Base-by-base conservation (phyloP, 1,140 invertebrate species). In the Procambarus clarkii region DNA sequence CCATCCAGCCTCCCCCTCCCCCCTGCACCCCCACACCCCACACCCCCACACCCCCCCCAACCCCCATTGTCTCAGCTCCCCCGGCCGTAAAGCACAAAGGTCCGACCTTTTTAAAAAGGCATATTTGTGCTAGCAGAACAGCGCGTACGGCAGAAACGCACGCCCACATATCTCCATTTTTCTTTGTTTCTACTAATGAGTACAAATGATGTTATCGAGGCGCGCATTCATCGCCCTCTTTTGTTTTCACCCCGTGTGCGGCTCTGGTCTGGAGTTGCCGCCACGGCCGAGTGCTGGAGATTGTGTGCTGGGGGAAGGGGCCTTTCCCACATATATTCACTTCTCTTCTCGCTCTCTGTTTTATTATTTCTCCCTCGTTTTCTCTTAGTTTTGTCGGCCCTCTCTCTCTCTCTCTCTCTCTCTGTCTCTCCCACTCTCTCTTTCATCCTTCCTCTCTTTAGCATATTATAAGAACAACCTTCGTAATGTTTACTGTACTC, bases 131-230 rank as follows among this genome's bases (percentile, higher is more conserved):
- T 15, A 86, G 71, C 71, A 54, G 84, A 86, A 86, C 84, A 86
- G 84, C 74, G 45, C 84, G 80, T 82, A 82, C 50, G 80, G 80
- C n/a, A 58, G 60, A 82, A n/a, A n/a, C n/a, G 24, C 60, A 82
- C 80, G 3, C 50, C 81, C n/a, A 64, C 50, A 83, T 69, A 69
- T 83, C 58, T 54, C 81, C 81, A 83, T 64, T 83, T 83, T 83
- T 69, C 58, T 83, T 83, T 69, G 81, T 91, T 79, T 91, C 74
- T 64, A 60, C 76, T 91, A 91, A 91, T 87, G 85, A 87, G 85
- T 87, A 87, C 85, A 87, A 87, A 87, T 87, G 85, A 87, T 87
- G 85, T 87, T 87, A 87, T 87, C 85, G 79, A 87, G 44, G 76
- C 85, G 76, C 76, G 85, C 76, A 87, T 87, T 87, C 85, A 87